Base-by-base conservation (phyloP, 2,888 invertebrate genomes). In the Cephus nigrinus region DNA sequence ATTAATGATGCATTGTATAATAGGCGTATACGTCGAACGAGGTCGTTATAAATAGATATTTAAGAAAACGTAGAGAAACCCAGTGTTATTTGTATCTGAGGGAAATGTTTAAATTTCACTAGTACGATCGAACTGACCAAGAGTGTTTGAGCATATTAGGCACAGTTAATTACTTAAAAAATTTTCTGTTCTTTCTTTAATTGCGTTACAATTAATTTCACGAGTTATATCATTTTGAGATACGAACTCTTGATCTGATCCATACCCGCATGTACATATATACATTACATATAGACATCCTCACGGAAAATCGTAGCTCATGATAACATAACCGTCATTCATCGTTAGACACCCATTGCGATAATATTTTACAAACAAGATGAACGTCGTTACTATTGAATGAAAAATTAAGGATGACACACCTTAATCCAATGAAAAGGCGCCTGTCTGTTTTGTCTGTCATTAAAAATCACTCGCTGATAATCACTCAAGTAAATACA, bases 31-130 rank as follows among this genome's bases (percentile, higher is more conserved):
- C 23, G 11, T 35, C 32, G 71, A 74, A 68, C 74, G 55, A 55
- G 40, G 55, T 68, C 69, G 74, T 34, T 55, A 75, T 35, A 69
- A 73, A 68, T 73, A 74, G 69, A 75, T 80, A 75, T 78, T 75
- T 78, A 76, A 71, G 74, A 74, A 74, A 73, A 68, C 30, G 73
- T 76, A 76, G 69, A 32, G 74, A 34, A 55, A 40, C 33, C 68
- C 76, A 30, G 40, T 55, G 55, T 55, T 55, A 55, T 55, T 55
- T 23, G 55, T 55, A 55, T 55, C 9, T 2, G 55, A 23, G 55
- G 23, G 23, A 23, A 55, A 55, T 9, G 23, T 55, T 55, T 2
- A 55, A 55, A 55, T 55, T 55, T 55, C 55, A 23, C 2, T 9
- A 55, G 23, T 55, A 55, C 15, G 55, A 23, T 55, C 23, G 55